Conservation (phyloP, 2,113 vertebrate species). For the Rhinolophus sinicus region DNA sequence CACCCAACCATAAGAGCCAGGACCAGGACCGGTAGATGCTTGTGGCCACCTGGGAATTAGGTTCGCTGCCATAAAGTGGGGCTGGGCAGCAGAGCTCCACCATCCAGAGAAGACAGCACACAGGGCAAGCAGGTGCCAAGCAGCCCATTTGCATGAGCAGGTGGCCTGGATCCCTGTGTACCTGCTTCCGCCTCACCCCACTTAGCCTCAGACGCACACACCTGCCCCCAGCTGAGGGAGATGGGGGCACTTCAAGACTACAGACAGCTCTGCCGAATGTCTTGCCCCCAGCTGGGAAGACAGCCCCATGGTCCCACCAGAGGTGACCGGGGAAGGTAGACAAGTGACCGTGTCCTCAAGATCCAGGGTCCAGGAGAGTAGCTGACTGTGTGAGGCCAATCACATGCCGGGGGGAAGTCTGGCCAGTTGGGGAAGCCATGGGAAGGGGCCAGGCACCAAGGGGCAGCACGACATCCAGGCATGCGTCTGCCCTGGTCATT, state of each 20-base stretch:
- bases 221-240: neutral
- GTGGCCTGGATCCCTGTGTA: no score
- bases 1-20: neutral
- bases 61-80: neutral
- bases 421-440: neutral
- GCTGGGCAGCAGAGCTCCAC: neutral
- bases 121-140: neutral
- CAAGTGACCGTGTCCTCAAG: no score
- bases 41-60: neutral
- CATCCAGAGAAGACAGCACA: neutral
- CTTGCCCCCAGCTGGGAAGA: no score
- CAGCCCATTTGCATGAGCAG: no score
- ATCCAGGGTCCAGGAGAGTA: neutral
- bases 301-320: no score
- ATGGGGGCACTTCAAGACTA: neutral
- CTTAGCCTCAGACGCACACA: neutral
- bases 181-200: neutral
- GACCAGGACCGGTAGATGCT: neutral
- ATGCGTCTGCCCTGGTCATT: neutral
- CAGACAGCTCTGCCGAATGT: neutral
- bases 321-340: neutral
- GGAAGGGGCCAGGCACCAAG: neutral
- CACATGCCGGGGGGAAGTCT: accelerated
- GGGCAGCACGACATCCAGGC: no score
- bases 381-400: neutral